These are phyloP conservation scores for Myiotriccus ornatus DNA, from an alignment of 2,797 vertebrate genomes.

Conservation along the genomic window DNA sequence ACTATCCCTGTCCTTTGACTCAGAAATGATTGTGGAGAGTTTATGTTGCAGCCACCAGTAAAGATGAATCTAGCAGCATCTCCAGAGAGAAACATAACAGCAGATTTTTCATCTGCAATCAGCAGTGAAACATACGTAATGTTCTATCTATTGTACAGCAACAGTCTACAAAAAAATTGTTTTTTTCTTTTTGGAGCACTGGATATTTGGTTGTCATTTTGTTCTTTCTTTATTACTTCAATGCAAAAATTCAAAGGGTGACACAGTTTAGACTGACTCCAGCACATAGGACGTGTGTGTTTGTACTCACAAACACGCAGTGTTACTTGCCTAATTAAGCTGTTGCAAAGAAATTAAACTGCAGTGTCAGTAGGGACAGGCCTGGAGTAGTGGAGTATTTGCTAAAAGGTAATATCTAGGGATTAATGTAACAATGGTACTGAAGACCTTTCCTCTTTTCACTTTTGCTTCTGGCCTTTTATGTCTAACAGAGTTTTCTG, in stretches of 20 bases:
- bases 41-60: not conserved
- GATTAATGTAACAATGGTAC: not conserved
- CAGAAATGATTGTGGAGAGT: not conserved
- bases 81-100: not conserved
- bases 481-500: not conserved
- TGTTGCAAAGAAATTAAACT: not conserved
- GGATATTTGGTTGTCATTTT: not conserved
- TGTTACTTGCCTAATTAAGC: not conserved
- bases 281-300: rapidly evolving
- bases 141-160: not conserved
- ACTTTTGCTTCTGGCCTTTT: slow-evolving; percentile 2
- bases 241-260: not conserved
- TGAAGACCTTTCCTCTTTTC: not conserved
- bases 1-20: not conserved
- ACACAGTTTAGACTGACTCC: not conserved
- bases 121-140: not conserved
- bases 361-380: not conserved
- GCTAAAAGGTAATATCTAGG: not conserved
- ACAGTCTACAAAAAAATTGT: not conserved
- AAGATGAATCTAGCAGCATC: not conserved
- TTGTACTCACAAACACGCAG: too few species aligned
- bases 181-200: not conserved
- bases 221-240: not conserved
- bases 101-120: not conserved
- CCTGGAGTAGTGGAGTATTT: not conserved